Conservation (phyloP, 2,113 vertebrate species). For the Phyllopteryx taeniolatus region DNA sequence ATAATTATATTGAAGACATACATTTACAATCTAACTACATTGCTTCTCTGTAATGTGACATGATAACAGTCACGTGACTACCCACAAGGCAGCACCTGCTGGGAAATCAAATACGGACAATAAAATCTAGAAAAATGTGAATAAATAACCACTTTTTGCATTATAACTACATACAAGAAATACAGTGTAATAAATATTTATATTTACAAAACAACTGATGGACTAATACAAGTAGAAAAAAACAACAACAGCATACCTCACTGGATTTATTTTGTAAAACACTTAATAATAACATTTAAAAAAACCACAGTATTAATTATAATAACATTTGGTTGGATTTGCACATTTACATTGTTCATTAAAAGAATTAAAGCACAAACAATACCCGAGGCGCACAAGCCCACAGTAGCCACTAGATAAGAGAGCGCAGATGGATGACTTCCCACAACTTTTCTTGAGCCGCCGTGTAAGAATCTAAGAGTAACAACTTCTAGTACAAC, state of each 20-base stretch:
- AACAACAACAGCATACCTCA: not conserved
- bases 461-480: not conserved
- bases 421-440: not conserved
- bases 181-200: too few relatives aligned
- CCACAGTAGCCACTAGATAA: conserved; percentile 26
- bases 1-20: too few relatives aligned
- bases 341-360: not conserved
- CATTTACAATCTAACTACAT: too few relatives aligned
- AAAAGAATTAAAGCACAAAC: not conserved
- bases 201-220: not conserved
- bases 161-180: too few relatives aligned
- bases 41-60: too few relatives aligned
- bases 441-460: not conserved
- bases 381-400: not conserved
- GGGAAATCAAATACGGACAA: too few relatives aligned
- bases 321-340: not conserved
- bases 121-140: too few relatives aligned
- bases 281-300: not conserved
- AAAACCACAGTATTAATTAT: not conserved
- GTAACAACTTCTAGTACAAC: not conserved
- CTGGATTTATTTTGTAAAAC: not conserved
- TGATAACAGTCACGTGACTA: too few relatives aligned
- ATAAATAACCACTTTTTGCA: too few relatives aligned
- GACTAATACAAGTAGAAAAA: not conserved
- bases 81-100: too few relatives aligned